These are phyloP conservation scores for Ormyrus labotus DNA, from an alignment of 2,888 invertebrate genomes.

Conservation along the genomic window DNA sequence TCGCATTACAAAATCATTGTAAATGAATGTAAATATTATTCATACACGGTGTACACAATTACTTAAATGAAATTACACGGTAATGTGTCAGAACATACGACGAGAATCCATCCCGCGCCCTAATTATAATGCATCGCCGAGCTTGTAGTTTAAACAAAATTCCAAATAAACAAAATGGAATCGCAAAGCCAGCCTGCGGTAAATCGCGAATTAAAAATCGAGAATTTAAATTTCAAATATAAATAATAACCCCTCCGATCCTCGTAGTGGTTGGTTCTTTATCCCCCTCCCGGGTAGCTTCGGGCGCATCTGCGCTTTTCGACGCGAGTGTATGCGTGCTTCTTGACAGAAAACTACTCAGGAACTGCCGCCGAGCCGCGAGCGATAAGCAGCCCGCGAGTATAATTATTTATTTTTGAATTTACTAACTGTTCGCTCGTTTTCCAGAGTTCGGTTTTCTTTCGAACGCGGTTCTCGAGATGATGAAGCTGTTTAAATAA, in stretches of 20 bases:
- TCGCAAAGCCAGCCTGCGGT: not conserved
- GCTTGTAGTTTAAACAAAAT: not conserved
- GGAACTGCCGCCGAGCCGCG: constrained; percentile 11
- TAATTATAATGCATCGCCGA: not conserved
- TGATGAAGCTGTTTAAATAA: no score
- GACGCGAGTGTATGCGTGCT: not conserved
- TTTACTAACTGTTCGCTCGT: not conserved
- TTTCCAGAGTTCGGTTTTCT: no score
- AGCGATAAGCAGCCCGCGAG: not conserved
- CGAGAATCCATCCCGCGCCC: no score
- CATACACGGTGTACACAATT: no score
- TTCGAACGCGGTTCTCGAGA: no score
- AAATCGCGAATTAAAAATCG: not conserved
- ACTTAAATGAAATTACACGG: no score
- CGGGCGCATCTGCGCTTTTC: not conserved
- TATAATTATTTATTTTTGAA: constrained; percentile 32
- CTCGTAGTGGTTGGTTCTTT: not conserved
- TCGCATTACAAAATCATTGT: no score
- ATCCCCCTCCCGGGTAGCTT: not conserved
- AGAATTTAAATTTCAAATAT: constrained; percentile 26
- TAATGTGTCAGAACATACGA: no score
- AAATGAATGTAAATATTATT: no score
- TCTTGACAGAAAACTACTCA: constrained; percentile 42
- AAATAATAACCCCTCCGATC: constrained; percentile 19
- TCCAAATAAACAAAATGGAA: not conserved